Conservation (phyloP, 2,797 vertebrate species). For the Sphaeramia orbicularis region DNA sequence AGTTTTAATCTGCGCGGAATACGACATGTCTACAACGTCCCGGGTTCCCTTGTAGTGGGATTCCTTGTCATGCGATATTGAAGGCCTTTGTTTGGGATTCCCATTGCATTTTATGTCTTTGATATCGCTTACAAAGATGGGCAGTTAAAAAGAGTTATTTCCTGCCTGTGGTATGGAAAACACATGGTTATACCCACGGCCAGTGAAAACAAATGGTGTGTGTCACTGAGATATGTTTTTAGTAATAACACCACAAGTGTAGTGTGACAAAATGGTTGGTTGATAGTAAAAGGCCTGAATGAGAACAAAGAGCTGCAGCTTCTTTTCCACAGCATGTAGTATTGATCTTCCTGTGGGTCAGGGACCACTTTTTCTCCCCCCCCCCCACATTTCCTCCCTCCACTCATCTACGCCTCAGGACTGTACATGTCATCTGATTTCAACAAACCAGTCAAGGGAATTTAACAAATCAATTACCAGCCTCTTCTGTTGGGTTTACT, state of each 20-base stretch:
- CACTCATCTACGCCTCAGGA: conserved; percentile 27
- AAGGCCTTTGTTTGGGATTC: conserved; percentile 36
- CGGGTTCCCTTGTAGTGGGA: conserved; percentile 18
- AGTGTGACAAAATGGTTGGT: conserved; percentile 19
- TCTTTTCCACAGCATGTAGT: conserved; percentile 49
- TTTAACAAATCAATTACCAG: conserved; percentile 73
- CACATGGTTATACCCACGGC: conserved; percentile 45
- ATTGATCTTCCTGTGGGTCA: conserved; percentile 61
- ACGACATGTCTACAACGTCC: conserved; percentile 7
- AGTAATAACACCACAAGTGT: conserved; percentile 37
- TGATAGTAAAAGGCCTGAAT: conserved; percentile 28
- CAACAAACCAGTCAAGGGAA: conserved; percentile 27
- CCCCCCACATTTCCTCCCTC: not conserved
- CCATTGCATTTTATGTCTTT: conserved; percentile 46
- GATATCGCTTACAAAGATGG: conserved; percentile 48
- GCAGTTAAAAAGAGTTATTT: conserved; percentile 54
- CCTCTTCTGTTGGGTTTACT: conserved; percentile 15
- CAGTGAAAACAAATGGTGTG: conserved; percentile 57
- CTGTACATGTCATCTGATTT: conserved; percentile 64
- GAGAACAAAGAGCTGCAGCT: conserved; percentile 54
- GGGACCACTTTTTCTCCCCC: not conserved
- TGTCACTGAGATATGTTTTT: conserved; percentile 44
- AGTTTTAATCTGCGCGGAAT: conserved; percentile 14
- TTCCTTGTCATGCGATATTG: conserved; percentile 21
- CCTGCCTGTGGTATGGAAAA: conserved; percentile 41